Evolutionary conservation across 2,113 vertebrate species (phyloP), one percentile per base, ranked within the genome.

Genomic region (Phalacrocorax aristotelis): DNA sequence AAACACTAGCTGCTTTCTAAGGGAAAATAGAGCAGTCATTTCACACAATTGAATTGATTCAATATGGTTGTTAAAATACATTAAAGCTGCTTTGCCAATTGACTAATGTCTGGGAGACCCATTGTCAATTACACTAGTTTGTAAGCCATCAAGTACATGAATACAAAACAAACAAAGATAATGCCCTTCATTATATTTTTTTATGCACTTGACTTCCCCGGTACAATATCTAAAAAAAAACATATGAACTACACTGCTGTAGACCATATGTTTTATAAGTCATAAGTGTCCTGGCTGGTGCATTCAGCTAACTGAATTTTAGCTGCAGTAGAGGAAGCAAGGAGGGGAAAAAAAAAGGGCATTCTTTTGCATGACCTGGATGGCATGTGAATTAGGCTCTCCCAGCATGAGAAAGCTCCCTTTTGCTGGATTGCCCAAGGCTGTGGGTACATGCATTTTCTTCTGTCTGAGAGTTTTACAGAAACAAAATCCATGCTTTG

Each of bases 1-100:
- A 94, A 97, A 96, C 93, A 95, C 97, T 96, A 85, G 96, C 94
- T 95, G 94, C 95, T 97, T 97, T 96, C 94, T 94, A 77, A 91
- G 91, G 95, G 94, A 97, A 96, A 97, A 96, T 82, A 94, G 87
- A 94, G 90, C 89, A 91, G 92, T 95, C 94, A 95, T 95, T 97
- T 87, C 80, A 89, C 83, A 92, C 86, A 94, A 97, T 92, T 91
- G 89, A 94, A 94, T 88, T 92, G 93, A 97, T 97, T 97, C 93
- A 96, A 82, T 86, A 93, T 96, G 89, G 90, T 83, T 92, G 93
- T 91, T 95, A 94, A 96, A 96, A 96, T 91, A 94, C 94, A 95
- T 92, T 94, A 96, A 93, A 94, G 88, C 94, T 48, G 94, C 85
- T 84, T 94, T 96, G 94, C 91, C 85, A 92, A 93, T 97, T 94